Evolutionary conservation across 2,797 vertebrate genomes (phyloP), one percentile per base, ranked within the genome.

Genomic region (Sebastes minor): DNA sequence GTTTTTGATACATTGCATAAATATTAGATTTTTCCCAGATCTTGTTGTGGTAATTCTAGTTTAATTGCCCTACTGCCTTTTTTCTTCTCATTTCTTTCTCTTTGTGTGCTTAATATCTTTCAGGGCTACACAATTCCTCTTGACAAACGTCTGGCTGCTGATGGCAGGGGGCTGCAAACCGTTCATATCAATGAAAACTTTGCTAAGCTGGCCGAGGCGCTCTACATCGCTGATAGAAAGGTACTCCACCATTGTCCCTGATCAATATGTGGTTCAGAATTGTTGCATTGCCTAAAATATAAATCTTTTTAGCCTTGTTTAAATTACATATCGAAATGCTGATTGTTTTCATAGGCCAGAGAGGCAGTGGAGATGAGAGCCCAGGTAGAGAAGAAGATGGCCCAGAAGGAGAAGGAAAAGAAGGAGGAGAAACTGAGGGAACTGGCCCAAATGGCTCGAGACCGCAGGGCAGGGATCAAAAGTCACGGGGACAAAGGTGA

Each of bases 121-220:
- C 88, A 99, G 98, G 98, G 98, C 80, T 99, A 99, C 92, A 99
- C 98, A 46, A 99, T 99, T 92, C 98, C 98, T 6, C 94, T 99
- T 69, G 98, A 99, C 88, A 99, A 99, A 85, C 97, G 98, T 86
- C 94, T 99, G 89, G 98, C 98, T 78, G 98, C 98, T 8, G 98
- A 99, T 68, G 98, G 98, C 46, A 91, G 98, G 90, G 98, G 98
- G 49, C 81, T 99, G 61, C 98, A 99, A 92, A 99, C 98, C 0
- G 98, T 99, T 85, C 98, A 99, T 83, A 99, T 99, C 75, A 99
- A 99, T 76, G 98, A 99, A 89, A 99, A 99, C 90, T 99, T 99
- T 81, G 98, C 98, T 76, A 99, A 99, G 91, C 94, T 99, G 84
- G 98, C 98, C 1, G 98, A 99, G 90, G 98, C 98, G 0, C 96